Conservation (phyloP, 2,113 vertebrate species). For the Rhizomys pruinosus region DNA sequence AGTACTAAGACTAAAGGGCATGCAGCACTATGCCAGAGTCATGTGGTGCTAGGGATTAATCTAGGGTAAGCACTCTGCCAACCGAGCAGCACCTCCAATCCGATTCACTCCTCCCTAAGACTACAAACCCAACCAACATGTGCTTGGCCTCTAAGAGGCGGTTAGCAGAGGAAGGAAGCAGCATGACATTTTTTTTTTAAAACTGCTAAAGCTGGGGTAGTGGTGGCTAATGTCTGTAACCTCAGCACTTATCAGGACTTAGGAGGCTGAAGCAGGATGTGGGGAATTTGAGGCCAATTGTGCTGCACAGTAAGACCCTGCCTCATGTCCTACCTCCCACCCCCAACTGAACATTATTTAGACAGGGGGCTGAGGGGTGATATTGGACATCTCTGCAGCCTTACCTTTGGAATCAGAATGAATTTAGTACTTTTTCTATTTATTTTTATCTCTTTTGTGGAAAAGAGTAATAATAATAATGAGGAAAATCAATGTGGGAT, state of each 20-base stretch:
- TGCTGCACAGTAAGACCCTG: too few relatives aligned
- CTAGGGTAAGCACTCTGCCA: not conserved
- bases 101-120: not conserved
- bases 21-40: not conserved
- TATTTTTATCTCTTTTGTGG: not conserved
- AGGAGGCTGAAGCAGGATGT: too few relatives aligned
- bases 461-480: slow-evolving; percentile 13
- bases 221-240: too few relatives aligned
- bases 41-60: not conserved
- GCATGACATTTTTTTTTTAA: too few relatives aligned
- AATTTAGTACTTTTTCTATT: not conserved
- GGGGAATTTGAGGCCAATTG: too few relatives aligned
- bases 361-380: not conserved
- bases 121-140: not conserved
- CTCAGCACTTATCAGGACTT: too few relatives aligned
- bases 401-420: not conserved
- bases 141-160: not conserved
- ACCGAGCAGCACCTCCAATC: not conserved
- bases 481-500: slow-evolving; percentile 19
- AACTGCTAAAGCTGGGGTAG: too few relatives aligned
- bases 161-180: not conserved
- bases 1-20: too few relatives aligned
- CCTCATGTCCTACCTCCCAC: not conserved
- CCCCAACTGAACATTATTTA: not conserved
- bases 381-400: not conserved